phyloP scores from a whole-genome alignment of 2,113 vertebrate species.

The Pantherophis guttatus region DNA sequence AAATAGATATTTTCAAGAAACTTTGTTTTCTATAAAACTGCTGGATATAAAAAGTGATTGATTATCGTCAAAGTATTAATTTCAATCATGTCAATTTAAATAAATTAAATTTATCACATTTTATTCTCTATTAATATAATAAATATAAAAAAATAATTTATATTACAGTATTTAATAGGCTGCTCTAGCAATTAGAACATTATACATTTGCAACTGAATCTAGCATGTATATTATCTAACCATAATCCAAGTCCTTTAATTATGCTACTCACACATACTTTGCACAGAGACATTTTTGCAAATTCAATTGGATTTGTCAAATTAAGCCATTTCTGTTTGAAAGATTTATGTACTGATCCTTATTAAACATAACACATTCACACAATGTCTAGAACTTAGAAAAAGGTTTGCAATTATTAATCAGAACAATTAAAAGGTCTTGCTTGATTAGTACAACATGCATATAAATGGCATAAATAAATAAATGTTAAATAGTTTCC shows the following conservation, averaged over 20 bases:
- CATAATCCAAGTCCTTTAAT: neutral
- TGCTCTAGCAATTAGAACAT: neutral
- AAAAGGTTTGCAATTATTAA: neutral
- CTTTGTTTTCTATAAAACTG: neutral
- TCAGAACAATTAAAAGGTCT: neutral
- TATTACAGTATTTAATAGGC: neutral
- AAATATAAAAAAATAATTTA: neutral
- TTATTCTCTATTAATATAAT: neutral
- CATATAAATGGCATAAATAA: neutral
- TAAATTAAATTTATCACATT: neutral
- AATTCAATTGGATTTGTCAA: neutral
- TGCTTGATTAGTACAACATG: neutral
- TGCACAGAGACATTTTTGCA: neutral
- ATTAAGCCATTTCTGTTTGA: neutral
- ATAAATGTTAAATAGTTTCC: neutral
- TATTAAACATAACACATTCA: neutral
- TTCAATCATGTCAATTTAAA: neutral
- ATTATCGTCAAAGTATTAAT: neutral
- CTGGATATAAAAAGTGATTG: neutral
- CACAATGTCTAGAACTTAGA: too few relatives aligned
- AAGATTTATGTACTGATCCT: neutral
- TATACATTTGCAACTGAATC: neutral
- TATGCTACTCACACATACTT: neutral
- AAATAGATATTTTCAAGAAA: neutral
- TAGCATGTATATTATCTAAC: neutral